Conservation (phyloP, 2,113 vertebrate genomes). For the Danionella cerebrum region DNA sequence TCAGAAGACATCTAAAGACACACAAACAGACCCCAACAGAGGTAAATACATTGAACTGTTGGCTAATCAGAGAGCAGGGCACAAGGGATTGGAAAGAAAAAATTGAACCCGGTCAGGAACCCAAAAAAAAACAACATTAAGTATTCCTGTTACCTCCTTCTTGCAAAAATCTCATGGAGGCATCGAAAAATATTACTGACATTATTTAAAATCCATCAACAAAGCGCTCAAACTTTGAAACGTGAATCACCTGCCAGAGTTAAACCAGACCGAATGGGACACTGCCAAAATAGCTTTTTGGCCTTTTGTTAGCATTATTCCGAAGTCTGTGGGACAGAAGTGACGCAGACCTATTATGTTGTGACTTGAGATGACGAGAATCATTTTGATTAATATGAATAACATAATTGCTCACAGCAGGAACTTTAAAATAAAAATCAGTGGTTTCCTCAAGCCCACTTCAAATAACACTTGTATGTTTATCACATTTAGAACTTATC, state of each 20-base stretch:
- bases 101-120: too few species aligned
- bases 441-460: not conserved
- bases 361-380: not conserved
- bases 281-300: not conserved
- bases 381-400: not conserved
- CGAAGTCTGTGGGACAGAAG: not conserved
- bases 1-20: too few species aligned
- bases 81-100: too few species aligned
- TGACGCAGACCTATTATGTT: not conserved
- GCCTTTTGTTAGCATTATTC: not conserved
- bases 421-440: not conserved
- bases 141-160: too few species aligned
- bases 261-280: not conserved
- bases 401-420: not conserved
- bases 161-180: not conserved
- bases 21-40: too few species aligned
- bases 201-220: not conserved
- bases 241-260: not conserved
- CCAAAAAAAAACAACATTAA: too few species aligned
- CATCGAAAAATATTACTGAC: not conserved
- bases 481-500: conserved; percentile 24
- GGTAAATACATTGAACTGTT: too few species aligned
- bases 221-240: not conserved
- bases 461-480: conserved; percentile 28
- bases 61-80: too few species aligned